Evolutionary conservation across 30 jellyfish, hydroid and myxozoan genomes (phyloP).

Genomic region (Cassiopea andromeda): DNA sequence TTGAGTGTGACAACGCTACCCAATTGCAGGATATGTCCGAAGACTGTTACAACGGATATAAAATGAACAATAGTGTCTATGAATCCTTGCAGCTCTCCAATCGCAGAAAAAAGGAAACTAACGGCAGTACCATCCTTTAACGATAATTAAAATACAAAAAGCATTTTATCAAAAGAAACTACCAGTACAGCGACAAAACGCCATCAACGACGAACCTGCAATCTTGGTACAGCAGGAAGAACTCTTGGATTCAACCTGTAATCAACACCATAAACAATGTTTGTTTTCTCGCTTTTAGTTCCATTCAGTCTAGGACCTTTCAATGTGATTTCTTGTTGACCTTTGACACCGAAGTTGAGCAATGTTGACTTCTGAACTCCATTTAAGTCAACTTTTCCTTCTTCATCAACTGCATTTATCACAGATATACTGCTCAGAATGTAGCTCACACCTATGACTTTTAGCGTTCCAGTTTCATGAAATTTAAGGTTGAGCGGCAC

Average conservation of each 20-base stretch:
- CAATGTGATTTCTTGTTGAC: constrained; percentile 70
- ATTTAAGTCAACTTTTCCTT: constrained; percentile 71
- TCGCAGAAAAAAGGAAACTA: too few species aligned
- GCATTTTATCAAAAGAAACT: neutral
- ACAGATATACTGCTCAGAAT: constrained; percentile 83
- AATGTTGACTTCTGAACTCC: constrained; percentile 61
- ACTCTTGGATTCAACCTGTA: constrained; percentile 70
- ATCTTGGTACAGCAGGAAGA: constrained; percentile 81
- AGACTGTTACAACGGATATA: too few species aligned
- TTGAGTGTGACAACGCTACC: too few species aligned
- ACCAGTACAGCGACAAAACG: neutral
- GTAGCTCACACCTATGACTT: constrained; percentile 74
- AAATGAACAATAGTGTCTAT: too few species aligned
- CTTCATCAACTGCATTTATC: constrained; percentile 79
- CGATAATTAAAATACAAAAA: neutral
- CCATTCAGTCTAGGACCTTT: constrained; percentile 83
- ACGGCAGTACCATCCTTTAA: too few species aligned
- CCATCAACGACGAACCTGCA: constrained; percentile 53
- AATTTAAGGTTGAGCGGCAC: constrained; percentile 57
- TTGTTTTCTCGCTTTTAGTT: constrained; percentile 76
- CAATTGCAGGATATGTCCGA: too few species aligned
- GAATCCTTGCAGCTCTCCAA: too few species aligned
- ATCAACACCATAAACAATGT: constrained; percentile 63
- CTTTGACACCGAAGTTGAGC: constrained; percentile 76
- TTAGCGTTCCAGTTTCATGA: constrained; percentile 61